Base-by-base conservation (phyloP, 2,888 invertebrate genomes). In the Clusia tigrina region DNA sequence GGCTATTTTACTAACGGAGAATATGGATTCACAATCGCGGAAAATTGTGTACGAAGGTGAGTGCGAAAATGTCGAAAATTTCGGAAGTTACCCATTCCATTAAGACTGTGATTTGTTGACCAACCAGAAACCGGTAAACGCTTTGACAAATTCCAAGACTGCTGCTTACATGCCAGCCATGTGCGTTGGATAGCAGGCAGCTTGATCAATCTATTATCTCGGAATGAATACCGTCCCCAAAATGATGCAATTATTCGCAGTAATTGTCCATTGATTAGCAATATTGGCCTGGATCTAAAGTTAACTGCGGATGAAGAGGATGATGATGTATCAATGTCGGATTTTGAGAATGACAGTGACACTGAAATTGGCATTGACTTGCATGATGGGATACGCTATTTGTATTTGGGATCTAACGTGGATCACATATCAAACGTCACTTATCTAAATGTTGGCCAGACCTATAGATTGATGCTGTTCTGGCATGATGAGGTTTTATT, bases 351-450 rank as follows among this genome's bases (percentile, higher is more conserved):
- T 15, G 69, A 70, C 53, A 69, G 71, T 18, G 77, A 76, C 53
- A 70, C 69, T 54, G 68, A 71, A 18, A 72, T 80, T 46, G 73
- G 71, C 6, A 87, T 86, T 64, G 88, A 89, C 69, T 84, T 85
- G 6, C 85, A 86, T 66, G 72, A 88, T 54, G 86, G 88, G 15
- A 85, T 86, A 1, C 84, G 86, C 62, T 88, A 89, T 77, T 85
- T 87, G 12, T 84, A 84, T 67, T 74, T 84, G 32, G 84, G 83
- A 1, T 60, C 70, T 0, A 78, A 80, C 65, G 71, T 90, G 77
- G 88, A 88, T 75, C 88, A 88, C 54, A 82, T 90, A 1, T 84
- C 87, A 6, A 90, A 90, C 1, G 85, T 90, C n/a, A 88, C 88
- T 32, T 84, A 90, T 64, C 79, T 89, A 54, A 89, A 90, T 68